Base-by-base conservation (phyloP, 2,113 vertebrate genomes). In the Ctenodactylus gundi region DNA sequence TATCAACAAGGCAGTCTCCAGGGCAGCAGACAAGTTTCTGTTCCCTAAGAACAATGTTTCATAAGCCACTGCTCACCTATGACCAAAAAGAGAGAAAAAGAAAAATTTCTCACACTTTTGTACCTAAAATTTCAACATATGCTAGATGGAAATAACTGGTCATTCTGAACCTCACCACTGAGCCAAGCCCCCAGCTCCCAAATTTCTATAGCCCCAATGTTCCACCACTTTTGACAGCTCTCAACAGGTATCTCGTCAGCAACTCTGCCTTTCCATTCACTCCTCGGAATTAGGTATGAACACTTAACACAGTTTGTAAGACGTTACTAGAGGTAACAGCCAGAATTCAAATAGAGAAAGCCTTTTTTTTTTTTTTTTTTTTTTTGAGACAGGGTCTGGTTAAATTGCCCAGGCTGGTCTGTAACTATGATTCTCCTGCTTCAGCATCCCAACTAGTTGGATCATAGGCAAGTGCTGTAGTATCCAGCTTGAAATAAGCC, bases 81-180 rank as follows among this genome's bases (percentile, higher is more conserved):
- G 1, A 8, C 36, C 67, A n/a, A 21, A 20, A 39, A 68, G 23
- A 68, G 23, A 39, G 5, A 36, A 36, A n/a, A 67, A 17, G 36
- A 67, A 39, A 21, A 20, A 12, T 53, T 75, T 51, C n/a, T 36
- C 68, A 87, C 36, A 65, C 11, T 78, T 83, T 36, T 94, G 39
- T 72, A 86, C 57, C 13, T 81, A 81, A 80, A 89, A 65, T 72
- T 84, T 65, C 41, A 84, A 91, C 85, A 73, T 73, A 36, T 70
- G 21, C 36, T 70, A 27, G 8, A 62, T 25, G 27, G 41, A 68
- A 53, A 70, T 51, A 55, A 64, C 7, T 34, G 53, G 15, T 27
- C 64, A 73, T 72, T 72, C 17, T 73, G 46, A 78, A 76, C 10
- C 21, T 49, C 36, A 85, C 49, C 27, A 29, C 7, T 53, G 4